Base-by-base conservation (phyloP, 2,888 invertebrate genomes). In the Apamea epomidion region DNA sequence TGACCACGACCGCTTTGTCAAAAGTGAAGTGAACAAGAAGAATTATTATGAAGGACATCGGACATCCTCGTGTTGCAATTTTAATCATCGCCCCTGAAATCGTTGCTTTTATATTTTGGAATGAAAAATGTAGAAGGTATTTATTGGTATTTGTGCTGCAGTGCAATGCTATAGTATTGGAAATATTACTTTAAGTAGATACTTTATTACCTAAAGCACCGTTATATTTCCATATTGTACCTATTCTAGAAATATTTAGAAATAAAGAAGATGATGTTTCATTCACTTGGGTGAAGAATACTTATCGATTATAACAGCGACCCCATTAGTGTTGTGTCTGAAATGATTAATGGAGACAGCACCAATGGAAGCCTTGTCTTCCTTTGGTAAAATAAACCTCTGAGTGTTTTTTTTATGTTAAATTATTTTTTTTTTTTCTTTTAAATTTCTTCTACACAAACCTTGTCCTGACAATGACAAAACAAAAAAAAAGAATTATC, bases 291-390 rank as follows among this genome's bases (percentile, higher is more conserved):
- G 54, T 58, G 62, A 79, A 83, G 60, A 82, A 70, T 62, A 65
- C 18, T 51, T 74, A 42, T 42, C 68, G 68, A 78, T 78, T 82
- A 76, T 72, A 48, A 88, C 54, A 71, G 62, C 75, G 76, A 82
- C 77, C 51, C 62, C 77, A 82, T 88, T 87, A 74, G 58, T 70
- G 21, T 84, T 81, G 45, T 69, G 65, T 78, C 76, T 68, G 65
- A 72, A 65, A 85, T 82, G 78, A 87, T 82, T 67, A 80, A 87
- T 85, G 42, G 14, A 42, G 42, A 62, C 25, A 70, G 62, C 54
- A 71, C 76, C 60, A 64, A 71, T 51, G 45, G 60, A 58, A 76
- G 45, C 45, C n/a, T 42, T 64, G n/a, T 51, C 32, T 37, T n/a
- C n/a, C n/a, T n/a, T n/a, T n/a, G n/a, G 37, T 48, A 68, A 71